These are phyloP conservation scores for Xanthostigma xanthostigma DNA, from an alignment of 2,888 invertebrate genomes.

Conservation along the genomic window DNA sequence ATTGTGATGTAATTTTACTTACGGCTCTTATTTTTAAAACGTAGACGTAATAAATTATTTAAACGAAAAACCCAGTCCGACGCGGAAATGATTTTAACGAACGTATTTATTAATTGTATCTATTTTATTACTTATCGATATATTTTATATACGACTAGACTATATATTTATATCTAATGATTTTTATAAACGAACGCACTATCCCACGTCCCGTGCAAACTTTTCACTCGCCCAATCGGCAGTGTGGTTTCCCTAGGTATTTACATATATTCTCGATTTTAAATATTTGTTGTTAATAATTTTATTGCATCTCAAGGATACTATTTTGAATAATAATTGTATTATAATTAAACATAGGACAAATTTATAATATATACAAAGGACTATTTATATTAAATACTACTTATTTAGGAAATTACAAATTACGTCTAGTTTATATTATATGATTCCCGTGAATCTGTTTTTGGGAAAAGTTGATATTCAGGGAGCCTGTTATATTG, in stretches of 20 bases:
- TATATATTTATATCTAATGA: background rate
- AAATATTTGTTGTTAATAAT: constrained; percentile 5
- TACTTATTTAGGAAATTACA: constrained; percentile 7
- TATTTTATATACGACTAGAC: background rate
- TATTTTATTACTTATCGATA: background rate
- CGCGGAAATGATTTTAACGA: constrained; percentile 1
- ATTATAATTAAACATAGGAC: constrained; percentile 4
- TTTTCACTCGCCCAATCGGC: background rate
- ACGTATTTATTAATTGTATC: background rate
- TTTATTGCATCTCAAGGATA: constrained; percentile 4
- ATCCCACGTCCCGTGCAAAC: no score
- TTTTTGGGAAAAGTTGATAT: constrained; percentile 2
- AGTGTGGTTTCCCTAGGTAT: constrained; percentile 3
- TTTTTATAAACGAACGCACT: background rate
- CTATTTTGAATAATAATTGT: constrained; percentile 1
- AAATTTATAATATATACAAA: constrained; percentile 1
- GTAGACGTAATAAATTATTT: constrained; percentile 1
- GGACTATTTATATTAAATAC: constrained; percentile 2
- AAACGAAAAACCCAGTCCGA: background rate
- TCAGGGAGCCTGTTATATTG: constrained; percentile 5
- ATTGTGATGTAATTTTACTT: background rate
- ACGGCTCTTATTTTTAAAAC: background rate
- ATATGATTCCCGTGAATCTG: constrained; percentile 3
- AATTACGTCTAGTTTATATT: constrained; percentile 5
- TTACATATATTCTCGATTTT: constrained; percentile 2